Base-by-base conservation (phyloP, 2,888 invertebrate genomes). In the Hypsopygia costalis region DNA sequence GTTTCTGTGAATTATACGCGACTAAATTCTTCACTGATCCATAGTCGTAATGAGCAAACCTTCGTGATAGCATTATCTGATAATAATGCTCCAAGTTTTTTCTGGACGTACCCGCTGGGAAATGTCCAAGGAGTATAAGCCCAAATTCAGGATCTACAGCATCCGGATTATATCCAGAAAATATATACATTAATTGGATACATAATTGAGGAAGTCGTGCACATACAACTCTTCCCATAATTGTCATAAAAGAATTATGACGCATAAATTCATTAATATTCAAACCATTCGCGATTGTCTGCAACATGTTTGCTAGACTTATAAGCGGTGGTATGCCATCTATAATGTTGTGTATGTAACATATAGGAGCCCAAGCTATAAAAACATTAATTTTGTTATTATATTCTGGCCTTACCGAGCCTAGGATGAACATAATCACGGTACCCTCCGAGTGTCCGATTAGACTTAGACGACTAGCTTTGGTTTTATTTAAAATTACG, bases 381-480 rank as follows among this genome's bases (percentile, higher is more conserved):
- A 85, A 72, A 0, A 82, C 68, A 25, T 70, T 75, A 2, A 92
- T 71, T 62, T 90, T 91, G 0, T 68, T 52, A 52, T 92, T 92
- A 58, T 91, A 91, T 36, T 90, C 89, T 0, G 91, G 90, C 9
- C 62, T 58, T 16, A 77, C 70, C 0, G 90, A 79, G 0, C 79
- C 71, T 62, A 91, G 73, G 0, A 91, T 82, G 49, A 79, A 91
- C 48, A 89, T 89, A 6, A 71, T 52, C 0, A 91, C 90, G 0
- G 91, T 90, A 0, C 94, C 95, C 60, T 88, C 81, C 0, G 94
- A 94, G 62, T 93, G 93, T 0, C 93, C 94, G 10, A 92, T 67
- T 58, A 92, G 91, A 44, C 89, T 89, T 0, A 94, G 43, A 34
- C 90, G 69, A 1, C 78, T 45, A 22, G 86, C 76, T 0, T 86